Conservation (phyloP, 2,888 invertebrate genomes). For the Anagyrus pseudococci region DNA sequence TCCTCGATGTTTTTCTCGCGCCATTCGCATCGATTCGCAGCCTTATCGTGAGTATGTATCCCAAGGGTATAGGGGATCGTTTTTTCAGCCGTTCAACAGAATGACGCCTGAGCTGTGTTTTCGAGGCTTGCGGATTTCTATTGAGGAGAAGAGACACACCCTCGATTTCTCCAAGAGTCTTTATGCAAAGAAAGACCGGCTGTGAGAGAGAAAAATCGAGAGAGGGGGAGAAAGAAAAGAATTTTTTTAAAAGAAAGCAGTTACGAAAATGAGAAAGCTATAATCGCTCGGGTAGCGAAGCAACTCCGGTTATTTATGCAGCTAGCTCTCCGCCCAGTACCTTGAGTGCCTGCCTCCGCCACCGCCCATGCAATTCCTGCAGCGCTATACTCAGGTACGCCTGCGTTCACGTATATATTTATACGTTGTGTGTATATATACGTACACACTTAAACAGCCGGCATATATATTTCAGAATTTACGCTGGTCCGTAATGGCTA, state of each 20-base stretch:
- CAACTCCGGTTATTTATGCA: slow-evolving; percentile 32
- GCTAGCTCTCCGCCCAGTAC: slow-evolving; percentile 23
- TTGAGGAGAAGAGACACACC: no score
- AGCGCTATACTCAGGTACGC: no score
- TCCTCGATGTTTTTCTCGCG: no score
- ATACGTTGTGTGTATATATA: background rate
- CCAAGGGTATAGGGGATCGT: no score
- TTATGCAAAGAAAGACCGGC: no score
- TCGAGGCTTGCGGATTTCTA: no score
- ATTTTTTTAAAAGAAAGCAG: slow-evolving; percentile 1
- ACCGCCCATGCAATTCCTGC: slow-evolving; percentile 16
- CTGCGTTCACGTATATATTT: background rate
- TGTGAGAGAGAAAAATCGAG: no score
- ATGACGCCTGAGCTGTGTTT: no score
- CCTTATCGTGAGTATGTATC: no score
- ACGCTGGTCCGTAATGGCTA: slow-evolving; percentile 23
- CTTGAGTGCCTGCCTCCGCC: slow-evolving; percentile 14
- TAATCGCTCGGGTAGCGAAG: slow-evolving; percentile 30
- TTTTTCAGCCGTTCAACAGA: no score
- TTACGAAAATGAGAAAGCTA: slow-evolving; percentile 35
- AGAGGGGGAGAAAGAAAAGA: slow-evolving; percentile 6
- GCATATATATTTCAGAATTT: slow-evolving; percentile 25
- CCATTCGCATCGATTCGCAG: no score
- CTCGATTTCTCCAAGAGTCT: no score
- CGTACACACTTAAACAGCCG: background rate